These are phyloP conservation scores for Nothocercus julius DNA, from an alignment of 2,113 vertebrate genomes.

Conservation along the genomic window DNA sequence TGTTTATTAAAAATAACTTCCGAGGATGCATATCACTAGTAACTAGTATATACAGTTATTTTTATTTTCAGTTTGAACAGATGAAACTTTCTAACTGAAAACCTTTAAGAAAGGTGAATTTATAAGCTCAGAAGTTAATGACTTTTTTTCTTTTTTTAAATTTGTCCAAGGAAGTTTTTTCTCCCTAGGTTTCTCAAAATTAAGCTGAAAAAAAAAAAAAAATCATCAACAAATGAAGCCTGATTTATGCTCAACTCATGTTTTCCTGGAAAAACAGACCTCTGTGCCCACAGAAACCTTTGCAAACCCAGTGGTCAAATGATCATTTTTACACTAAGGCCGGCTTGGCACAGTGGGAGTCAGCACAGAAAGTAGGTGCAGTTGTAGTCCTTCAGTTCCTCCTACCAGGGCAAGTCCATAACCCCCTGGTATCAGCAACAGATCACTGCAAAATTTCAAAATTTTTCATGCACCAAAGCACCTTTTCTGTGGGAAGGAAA, in stretches of 20 bases:
- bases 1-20: background rate
- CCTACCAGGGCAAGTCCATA: background rate
- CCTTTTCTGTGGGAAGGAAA: background rate
- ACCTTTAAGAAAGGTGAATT: background rate
- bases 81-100: background rate
- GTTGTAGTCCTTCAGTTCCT: background rate
- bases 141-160: background rate
- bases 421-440: background rate
- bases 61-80: background rate
- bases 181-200: background rate
- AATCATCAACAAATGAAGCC: background rate
- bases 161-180: background rate
- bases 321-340: background rate
- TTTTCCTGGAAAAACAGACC: background rate
- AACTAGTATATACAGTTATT: slow-evolving; percentile 16
- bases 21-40: background rate
- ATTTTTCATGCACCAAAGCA: background rate
- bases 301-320: background rate
- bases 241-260: background rate
- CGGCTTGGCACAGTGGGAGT: background rate
- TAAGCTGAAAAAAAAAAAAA: background rate
- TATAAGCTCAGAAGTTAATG: background rate
- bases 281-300: background rate
- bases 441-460: background rate
- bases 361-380: background rate